Base-by-base conservation (phyloP, 2,797 vertebrate species). In the Xenopus petersii region DNA sequence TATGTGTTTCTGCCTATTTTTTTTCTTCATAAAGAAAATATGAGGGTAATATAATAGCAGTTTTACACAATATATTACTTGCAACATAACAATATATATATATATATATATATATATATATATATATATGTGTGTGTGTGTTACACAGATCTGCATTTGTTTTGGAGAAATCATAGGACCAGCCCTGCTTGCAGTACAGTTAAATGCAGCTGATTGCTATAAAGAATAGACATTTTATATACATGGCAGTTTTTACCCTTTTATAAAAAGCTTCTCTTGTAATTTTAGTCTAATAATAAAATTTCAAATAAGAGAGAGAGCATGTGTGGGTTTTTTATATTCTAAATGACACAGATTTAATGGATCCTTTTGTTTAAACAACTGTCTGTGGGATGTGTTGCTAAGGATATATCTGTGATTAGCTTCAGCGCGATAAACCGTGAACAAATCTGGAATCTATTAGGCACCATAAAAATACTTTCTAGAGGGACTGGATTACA, bases 301-400 rank as follows among this genome's bases (percentile, higher is more conserved):
- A 6, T 42, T 42, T 1, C 36, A 42, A 42, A 67, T 30, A n/a
- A 55, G n/a, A n/a, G 21, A 21, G 15, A 55, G 15, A 67, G 11
- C 24, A 12, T 47, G 16, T n/a, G 17, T 11, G 15, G 36, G 36
- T 2, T 9, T 7, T 9, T 2, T 48, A 30, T 16, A 30, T 58
- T 69, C 9, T 56, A 68, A 68, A 68, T 56, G 26, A 17, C 21
- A 36, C 21, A 36, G 49, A 56, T 68, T 65, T 68, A 68, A 68
- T 55, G 55, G 66, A 56, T 69, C 12, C 26, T 54, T 69, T 69
- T 69, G 67, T 69, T 69, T 58, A 58, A 69, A 58, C 67, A 58
- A 54, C 21, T 67, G 65, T 51, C 21, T 67, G 65, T 67, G 66
- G 66, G 66, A 55, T 30, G 49, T 15, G 51, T 69, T 69, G 67